Evolutionary conservation across 2,113 vertebrate genomes (phyloP), one percentile per base, ranked within the genome.

Genomic region (Steatornis caripensis): DNA sequence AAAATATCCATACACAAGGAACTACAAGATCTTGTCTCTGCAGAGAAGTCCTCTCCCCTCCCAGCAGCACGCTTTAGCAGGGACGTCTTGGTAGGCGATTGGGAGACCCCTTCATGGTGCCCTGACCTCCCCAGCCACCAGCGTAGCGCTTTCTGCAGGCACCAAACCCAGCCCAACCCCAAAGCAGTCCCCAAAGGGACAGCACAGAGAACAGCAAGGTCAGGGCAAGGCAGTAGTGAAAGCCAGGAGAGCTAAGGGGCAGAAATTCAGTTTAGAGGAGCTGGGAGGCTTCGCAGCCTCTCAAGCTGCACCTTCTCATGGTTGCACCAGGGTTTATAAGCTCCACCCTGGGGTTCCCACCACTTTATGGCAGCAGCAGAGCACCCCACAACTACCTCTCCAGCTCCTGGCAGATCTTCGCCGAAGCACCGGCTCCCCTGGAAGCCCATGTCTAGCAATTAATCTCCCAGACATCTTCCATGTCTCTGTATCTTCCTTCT

Each of bases 161-260:
- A 46, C 37, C 27, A 77, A 80, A 62, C 43, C 22, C 37, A 60
- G 34, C 11, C 60, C 81, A 37, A 84, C 14, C 22, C 45, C 4
- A 48, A 74, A 84, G 21, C 68, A 66, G 19, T 5, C 43, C 36
- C 55, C 55, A 48, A 15, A 81, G 48, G 34, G 39, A 9, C 24
- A 70, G 18, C 41, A 84, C 16, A 41, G 29, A 49, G 32, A 84
- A 3, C 45, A 72, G 30, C 0, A 0, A 32, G n/a, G 34, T 12
- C 0, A 0, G 19, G 14, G 17, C 24, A 68, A 75, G 15, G 41
- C 0, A 1, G 17, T n/a, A 27, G 19, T 45, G 69, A 41, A 29
- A 60, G 21, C 17, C 39, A 14, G 34, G 51, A 69, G 49, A 49
- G 39, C 12, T 41, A n/a, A 49, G 26, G 69, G 41, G 16, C 21